These are phyloP conservation scores for Melinaea menophilus DNA, from an alignment of 2,888 invertebrate genomes.

Conservation along the genomic window DNA sequence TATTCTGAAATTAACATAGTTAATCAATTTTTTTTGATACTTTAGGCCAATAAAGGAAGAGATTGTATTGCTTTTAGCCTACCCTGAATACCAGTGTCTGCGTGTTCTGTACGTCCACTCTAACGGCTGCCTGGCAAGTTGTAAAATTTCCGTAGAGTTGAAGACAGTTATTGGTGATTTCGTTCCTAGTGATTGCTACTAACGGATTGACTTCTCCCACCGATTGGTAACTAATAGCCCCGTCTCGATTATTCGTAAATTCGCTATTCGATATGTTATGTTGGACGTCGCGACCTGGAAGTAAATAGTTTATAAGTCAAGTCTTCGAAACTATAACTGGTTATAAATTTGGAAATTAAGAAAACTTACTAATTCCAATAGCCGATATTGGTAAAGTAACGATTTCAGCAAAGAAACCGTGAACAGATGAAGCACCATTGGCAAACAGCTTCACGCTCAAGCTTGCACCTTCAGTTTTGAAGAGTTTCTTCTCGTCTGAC, in stretches of 20 bases:
- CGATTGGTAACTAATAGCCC: slow-evolving; percentile 91
- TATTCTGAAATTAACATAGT: slow-evolving; percentile 80
- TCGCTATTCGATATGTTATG: slow-evolving; percentile 93
- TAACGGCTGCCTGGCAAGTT: slow-evolving; percentile 89
- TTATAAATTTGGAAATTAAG: not conserved
- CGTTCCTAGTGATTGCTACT: slow-evolving; percentile 91
- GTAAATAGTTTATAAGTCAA: slow-evolving; percentile 12
- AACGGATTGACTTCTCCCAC: slow-evolving; percentile 97
- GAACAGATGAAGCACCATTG: slow-evolving; percentile 94
- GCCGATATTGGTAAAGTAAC: slow-evolving; percentile 95
- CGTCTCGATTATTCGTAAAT: slow-evolving; percentile 88
- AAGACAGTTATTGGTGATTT: slow-evolving; percentile 90
- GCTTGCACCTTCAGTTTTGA: slow-evolving; percentile 86
- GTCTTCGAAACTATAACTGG: not conserved
- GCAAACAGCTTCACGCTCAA: slow-evolving; percentile 94
- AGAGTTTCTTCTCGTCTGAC: slow-evolving; percentile 84
- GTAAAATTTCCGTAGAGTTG: slow-evolving; percentile 97
- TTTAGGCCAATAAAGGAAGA: not conserved
- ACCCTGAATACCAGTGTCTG: slow-evolving; percentile 91
- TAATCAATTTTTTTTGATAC: not conserved
- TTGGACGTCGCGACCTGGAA: slow-evolving; percentile 90
- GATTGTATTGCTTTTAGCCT: slow-evolving; percentile 42
- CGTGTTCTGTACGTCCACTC: slow-evolving; percentile 95
- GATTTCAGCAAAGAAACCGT: slow-evolving; percentile 98
- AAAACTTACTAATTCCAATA: slow-evolving; percentile 90